Percentiles rank a stretch among this genome's conserved stretches.
Conservation (phyloP, 2,888 invertebrate genomes). For the Ferrisia virgata region DNA sequence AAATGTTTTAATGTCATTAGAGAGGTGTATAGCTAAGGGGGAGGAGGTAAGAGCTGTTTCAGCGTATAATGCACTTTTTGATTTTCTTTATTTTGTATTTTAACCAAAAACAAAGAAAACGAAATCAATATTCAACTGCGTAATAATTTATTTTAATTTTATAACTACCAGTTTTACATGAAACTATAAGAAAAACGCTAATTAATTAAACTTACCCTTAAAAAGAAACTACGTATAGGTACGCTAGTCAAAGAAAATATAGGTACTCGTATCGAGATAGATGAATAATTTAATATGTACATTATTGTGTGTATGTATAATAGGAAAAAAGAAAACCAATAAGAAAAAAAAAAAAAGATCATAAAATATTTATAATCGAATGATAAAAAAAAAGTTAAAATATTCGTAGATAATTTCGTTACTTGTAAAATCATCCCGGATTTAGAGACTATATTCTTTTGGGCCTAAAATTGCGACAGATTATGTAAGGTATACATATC, state of each 20-base stretch:
- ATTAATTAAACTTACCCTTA: background rate
- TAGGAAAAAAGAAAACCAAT: too few species aligned
- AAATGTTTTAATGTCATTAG: too few species aligned
- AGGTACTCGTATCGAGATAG: background rate
- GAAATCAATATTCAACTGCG: background rate
- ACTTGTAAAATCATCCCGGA: background rate
- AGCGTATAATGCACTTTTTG: too few species aligned
- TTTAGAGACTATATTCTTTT: background rate
- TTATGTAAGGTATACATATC: constrained; percentile 17
- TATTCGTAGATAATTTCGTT: constrained; percentile 11
- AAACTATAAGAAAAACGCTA: constrained; percentile 19
- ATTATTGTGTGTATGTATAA: background rate
- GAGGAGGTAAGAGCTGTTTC: too few species aligned
- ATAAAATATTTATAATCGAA: background rate
- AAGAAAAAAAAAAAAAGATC: background rate
- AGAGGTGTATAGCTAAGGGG: too few species aligned
- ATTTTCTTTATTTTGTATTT: background rate
- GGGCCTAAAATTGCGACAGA: background rate
- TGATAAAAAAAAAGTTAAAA: background rate
- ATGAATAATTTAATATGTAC: background rate
- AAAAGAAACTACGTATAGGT: too few species aligned
- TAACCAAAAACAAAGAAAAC: background rate
- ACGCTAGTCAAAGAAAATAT: background rate
- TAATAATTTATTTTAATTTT: background rate
- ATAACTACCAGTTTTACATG: background rate